Conservation (phyloP, 2,888 invertebrate species). For the Diabrotica balteata region DNA sequence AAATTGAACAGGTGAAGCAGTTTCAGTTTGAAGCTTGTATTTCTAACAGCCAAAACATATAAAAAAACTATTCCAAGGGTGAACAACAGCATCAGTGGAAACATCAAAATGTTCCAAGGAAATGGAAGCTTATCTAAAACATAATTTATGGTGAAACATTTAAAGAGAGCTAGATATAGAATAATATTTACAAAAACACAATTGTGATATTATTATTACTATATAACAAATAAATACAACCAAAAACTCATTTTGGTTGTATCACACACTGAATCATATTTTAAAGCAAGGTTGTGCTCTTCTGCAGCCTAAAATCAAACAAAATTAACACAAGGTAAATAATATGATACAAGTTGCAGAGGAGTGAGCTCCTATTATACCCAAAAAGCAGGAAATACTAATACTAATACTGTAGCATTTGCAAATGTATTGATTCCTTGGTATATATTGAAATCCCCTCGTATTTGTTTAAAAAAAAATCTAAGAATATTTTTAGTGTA, state of each 20-base stretch:
- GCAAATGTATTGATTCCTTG: too few relatives aligned
- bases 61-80: slow-evolving; percentile 25
- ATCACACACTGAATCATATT: slow-evolving; percentile 41
- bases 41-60: slow-evolving; percentile 30
- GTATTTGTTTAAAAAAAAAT: too few relatives aligned
- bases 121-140: slow-evolving; percentile 32
- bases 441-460: too few relatives aligned
- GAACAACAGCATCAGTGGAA: slow-evolving; percentile 42
- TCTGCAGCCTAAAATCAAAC: slow-evolving; percentile 40
- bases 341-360: too few relatives aligned
- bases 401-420: too few relatives aligned
- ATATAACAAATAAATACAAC: too few relatives aligned
- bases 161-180: background rate
- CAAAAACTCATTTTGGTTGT: slow-evolving; percentile 38
- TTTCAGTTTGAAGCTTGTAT: slow-evolving; percentile 38
- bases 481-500: too few relatives aligned
- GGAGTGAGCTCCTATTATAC: too few relatives aligned
- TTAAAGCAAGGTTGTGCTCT: slow-evolving; percentile 40
- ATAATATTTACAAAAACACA: slow-evolving; percentile 2
- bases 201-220: background rate
- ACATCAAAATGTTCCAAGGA: slow-evolving; percentile 45
- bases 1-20: slow-evolving; percentile 42
- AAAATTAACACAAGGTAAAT: slow-evolving; percentile 9
- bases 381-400: too few relatives aligned
- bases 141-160: slow-evolving; percentile 3